Percentiles rank a stretch among this genome's conserved stretches.
These are phyloP conservation scores for Erythrocebus patas DNA, from an alignment of 2,113 vertebrate species.

Conservation along the genomic window DNA sequence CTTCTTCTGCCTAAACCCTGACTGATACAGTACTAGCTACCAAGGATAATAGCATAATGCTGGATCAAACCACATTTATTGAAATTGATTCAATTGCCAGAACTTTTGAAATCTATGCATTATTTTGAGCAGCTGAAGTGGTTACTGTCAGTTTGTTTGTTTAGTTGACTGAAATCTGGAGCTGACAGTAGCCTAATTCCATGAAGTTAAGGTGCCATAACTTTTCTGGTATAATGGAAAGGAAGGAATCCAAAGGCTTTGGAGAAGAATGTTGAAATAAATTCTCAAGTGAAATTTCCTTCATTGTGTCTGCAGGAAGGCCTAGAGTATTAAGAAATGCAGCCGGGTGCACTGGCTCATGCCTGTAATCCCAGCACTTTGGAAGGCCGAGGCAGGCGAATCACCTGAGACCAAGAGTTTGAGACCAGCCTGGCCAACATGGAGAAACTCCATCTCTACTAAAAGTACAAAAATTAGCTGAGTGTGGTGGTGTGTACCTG, in stretches of 20 bases:
- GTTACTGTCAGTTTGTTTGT: neutral
- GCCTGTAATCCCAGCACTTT: too few species aligned
- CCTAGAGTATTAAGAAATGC: neutral
- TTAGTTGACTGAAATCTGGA: neutral
- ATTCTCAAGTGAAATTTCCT: neutral
- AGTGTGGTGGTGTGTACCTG: too few species aligned
- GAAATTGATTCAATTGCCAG: neutral
- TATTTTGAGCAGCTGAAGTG: neutral
- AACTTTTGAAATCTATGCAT: neutral
- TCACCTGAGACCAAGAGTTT: too few species aligned
- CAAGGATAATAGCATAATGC: neutral
- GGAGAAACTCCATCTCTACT: too few species aligned
- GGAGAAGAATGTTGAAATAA: neutral
- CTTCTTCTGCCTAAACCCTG: neutral
- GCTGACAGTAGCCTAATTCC: neutral
- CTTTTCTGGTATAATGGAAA: neutral
- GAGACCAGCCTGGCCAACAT: too few species aligned
- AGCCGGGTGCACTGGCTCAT: too few species aligned
- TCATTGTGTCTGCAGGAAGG: neutral
- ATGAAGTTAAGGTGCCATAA: neutral
- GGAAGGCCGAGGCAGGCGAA: too few species aligned
- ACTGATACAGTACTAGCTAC: neutral
- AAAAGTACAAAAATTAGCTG: too few species aligned
- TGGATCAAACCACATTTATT: neutral
- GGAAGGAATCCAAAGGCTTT: neutral